Conservation (phyloP, 2,797 vertebrate species). For the Sebastes trivittatus region DNA sequence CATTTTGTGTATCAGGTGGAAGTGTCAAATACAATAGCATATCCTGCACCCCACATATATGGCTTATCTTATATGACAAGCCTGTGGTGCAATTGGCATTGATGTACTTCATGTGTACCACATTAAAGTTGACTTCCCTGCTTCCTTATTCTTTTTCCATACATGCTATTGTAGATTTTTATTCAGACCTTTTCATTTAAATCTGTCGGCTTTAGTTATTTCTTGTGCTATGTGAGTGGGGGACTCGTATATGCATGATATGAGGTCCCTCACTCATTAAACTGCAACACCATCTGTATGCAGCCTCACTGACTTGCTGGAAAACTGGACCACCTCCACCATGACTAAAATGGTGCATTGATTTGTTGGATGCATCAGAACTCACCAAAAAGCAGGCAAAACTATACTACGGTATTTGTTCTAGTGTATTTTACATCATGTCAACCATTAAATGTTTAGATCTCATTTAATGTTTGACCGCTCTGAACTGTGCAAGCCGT, state of each 20-base stretch:
- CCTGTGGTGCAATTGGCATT: background rate
- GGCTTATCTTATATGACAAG: background rate
- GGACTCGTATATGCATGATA: background rate
- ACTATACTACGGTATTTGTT: background rate
- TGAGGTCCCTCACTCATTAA: background rate
- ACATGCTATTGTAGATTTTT: background rate
- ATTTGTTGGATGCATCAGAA: background rate
- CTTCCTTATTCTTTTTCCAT: background rate
- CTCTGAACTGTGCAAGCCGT: background rate
- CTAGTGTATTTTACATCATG: background rate
- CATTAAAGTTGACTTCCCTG: background rate
- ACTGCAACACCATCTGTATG: background rate
- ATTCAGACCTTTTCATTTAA: background rate
- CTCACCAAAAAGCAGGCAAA: background rate
- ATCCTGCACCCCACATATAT: background rate
- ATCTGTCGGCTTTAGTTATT: background rate
- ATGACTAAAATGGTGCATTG: background rate
- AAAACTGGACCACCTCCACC: background rate
- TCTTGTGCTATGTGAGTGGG: background rate
- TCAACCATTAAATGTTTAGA: background rate
- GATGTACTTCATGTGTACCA: background rate
- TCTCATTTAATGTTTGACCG: background rate
- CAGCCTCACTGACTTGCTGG: background rate
- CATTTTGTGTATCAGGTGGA: background rate
- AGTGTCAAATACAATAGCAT: background rate